phyloP scores from a whole-genome alignment of 1,140 invertebrate species.

The Notospermus geniculatus region DNA sequence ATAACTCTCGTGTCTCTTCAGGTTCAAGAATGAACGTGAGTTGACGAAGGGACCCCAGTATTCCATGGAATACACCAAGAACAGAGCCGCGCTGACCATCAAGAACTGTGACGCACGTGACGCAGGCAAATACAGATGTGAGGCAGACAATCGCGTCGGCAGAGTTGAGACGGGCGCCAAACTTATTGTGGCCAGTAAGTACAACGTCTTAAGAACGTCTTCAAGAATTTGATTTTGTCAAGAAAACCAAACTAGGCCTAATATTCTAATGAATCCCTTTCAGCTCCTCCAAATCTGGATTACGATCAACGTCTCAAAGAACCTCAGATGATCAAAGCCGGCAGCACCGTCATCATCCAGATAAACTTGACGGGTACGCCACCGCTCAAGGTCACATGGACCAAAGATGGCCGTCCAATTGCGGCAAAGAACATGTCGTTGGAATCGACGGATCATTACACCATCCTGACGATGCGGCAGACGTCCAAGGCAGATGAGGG shows the following conservation, averaged over 20 bases:
- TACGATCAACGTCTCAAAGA: slow-evolving; percentile 49
- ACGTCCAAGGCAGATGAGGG: slow-evolving; percentile 43
- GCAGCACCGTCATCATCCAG: slow-evolving; percentile 39
- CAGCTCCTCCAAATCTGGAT: slow-evolving; percentile 48
- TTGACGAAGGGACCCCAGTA: slow-evolving; percentile 49
- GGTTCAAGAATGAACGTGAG: slow-evolving; percentile 49
- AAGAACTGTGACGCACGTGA: slow-evolving; percentile 38
- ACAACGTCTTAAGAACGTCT: too few species aligned
- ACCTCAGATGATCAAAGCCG: slow-evolving; percentile 45
- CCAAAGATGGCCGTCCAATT: slow-evolving; percentile 67
- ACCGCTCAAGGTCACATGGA: slow-evolving; percentile 86
- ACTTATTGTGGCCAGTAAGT: slow-evolving; percentile 50
- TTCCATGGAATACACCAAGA: slow-evolving; percentile 49
- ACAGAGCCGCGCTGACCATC: slow-evolving; percentile 39
- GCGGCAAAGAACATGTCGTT: slow-evolving; percentile 40
- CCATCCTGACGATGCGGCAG: slow-evolving; percentile 47
- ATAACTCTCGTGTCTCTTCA: too few species aligned
- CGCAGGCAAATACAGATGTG: slow-evolving; percentile 40
- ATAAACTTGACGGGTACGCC: slow-evolving; percentile 81
- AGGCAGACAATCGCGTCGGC: slow-evolving; percentile 44
- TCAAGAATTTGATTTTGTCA: too few species aligned
- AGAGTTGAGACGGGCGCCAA: slow-evolving; percentile 47
- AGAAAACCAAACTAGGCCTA: too few species aligned
- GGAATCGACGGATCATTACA: slow-evolving; percentile 40
- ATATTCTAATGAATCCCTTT: too few species aligned